Conservation (phyloP, 2,113 vertebrate species). For the Candoia aspera region DNA sequence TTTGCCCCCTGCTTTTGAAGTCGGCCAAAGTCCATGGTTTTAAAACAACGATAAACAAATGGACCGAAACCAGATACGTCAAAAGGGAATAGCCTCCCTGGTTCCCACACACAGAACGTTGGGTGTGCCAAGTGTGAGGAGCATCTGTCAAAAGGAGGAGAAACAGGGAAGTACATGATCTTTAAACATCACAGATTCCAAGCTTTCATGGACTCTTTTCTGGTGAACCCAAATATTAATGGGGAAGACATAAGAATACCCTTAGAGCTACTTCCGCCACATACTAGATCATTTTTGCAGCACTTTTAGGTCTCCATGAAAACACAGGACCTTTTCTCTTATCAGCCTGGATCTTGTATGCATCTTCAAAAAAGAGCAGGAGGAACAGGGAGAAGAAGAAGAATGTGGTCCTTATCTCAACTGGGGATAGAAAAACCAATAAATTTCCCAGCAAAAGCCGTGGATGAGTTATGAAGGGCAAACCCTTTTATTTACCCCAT, state of each 20-base stretch:
- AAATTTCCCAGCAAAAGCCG: slow-evolving; percentile 45
- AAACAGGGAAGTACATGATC: neutral
- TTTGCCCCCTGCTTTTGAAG: slow-evolving; percentile 28
- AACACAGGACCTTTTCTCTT: neutral
- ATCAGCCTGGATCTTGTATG: slow-evolving; percentile 19
- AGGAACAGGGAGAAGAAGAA: neutral
- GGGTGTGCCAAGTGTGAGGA: slow-evolving; percentile 8
- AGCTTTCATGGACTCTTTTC: neutral
- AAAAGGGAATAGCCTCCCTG: slow-evolving; percentile 34
- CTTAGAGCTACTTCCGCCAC: neutral
- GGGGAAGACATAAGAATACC: slow-evolving; percentile 5
- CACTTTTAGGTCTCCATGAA: slow-evolving; percentile 30
- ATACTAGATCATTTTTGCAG: neutral
- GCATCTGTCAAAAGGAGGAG: slow-evolving; percentile 44
- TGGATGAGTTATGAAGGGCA: slow-evolving; percentile 40
- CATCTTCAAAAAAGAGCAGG: slow-evolving; percentile 24
- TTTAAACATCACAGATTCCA: slow-evolving; percentile 9
- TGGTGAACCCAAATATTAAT: slow-evolving; percentile 5
- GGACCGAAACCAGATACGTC: slow-evolving; percentile 43
- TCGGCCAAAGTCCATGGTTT: slow-evolving; percentile 39
- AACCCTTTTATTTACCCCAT: slow-evolving; percentile 18
- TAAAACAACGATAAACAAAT: slow-evolving; percentile 46
- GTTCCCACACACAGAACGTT: slow-evolving; percentile 27
- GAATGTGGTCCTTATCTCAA: slow-evolving; percentile 53
- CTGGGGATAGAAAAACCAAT: slow-evolving; percentile 44